phyloP scores from a whole-genome alignment of 2,888 invertebrate species.

The Lithophane leautieri region DNA sequence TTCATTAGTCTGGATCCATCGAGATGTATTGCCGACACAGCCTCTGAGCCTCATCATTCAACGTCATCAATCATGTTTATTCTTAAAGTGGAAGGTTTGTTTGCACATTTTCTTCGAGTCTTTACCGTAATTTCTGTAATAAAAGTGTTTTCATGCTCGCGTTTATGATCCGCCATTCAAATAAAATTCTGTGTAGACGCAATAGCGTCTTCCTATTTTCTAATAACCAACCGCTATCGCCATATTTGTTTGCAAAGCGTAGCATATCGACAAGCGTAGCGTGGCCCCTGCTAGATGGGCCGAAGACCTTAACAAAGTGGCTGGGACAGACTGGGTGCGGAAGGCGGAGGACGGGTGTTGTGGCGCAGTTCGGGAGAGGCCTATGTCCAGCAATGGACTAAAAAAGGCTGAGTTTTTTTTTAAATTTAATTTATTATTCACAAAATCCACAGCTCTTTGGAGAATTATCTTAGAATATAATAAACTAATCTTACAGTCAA shows the following conservation, averaged over 20 bases:
- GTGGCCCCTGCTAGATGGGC: too few species aligned
- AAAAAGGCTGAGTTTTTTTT: too few species aligned
- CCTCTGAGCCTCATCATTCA: conserved; percentile 19
- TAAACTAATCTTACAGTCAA: too few species aligned
- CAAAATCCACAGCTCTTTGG: too few species aligned
- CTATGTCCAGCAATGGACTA: too few species aligned
- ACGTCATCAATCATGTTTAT: conserved; percentile 24
- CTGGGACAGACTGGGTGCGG: too few species aligned
- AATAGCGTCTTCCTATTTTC: background rate
- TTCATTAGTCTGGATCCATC: conserved; percentile 12
- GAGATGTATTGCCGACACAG: conserved; percentile 19
- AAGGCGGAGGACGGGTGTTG: too few species aligned
- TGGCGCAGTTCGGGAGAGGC: too few species aligned
- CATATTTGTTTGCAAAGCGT: background rate
- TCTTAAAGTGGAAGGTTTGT: conserved; percentile 7
- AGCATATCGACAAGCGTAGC: background rate
- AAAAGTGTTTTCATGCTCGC: background rate
- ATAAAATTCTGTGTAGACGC: background rate
- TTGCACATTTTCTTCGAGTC: background rate
- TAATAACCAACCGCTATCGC: background rate
- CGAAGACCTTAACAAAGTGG: too few species aligned
- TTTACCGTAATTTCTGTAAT: background rate
- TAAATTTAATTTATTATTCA: too few species aligned
- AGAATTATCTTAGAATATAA: too few species aligned
- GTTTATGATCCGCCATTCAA: background rate